Evolutionary conservation across 2,113 vertebrate genomes (phyloP).

Genomic region (Lasiurus borealis): DNA sequence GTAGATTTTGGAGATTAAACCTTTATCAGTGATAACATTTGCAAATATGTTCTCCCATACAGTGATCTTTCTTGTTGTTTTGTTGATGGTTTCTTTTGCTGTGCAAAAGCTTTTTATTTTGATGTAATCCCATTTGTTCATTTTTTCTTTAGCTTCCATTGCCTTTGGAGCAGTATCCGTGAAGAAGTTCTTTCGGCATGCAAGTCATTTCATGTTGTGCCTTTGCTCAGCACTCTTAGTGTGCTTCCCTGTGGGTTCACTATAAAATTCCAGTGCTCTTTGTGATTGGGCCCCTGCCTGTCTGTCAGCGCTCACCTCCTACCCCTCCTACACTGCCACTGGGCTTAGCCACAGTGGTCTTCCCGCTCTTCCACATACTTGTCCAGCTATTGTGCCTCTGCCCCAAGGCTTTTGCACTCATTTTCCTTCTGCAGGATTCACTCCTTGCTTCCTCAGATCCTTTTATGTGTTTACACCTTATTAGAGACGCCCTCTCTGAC

Average conservation of each 20-base stretch:
- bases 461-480: background rate
- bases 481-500: background rate
- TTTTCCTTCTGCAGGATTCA: background rate
- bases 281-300: background rate
- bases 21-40: too few relatives aligned
- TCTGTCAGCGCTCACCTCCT: background rate
- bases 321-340: background rate
- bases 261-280: background rate
- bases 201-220: background rate
- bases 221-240: background rate
- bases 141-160: too few relatives aligned
- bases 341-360: background rate
- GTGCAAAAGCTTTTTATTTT: too few relatives aligned
- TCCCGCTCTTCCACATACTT: background rate
- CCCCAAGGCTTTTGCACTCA: background rate
- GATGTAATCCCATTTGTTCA: too few relatives aligned
- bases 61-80: too few relatives aligned
- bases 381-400: background rate
- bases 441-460: background rate
- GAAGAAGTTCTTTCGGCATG: too few relatives aligned
- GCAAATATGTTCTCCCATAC: too few relatives aligned
- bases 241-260: background rate
- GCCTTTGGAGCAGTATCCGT: too few relatives aligned
- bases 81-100: too few relatives aligned
- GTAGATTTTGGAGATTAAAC: too few relatives aligned